Evolutionary conservation across 2,113 vertebrate genomes (phyloP), one percentile per base, ranked within the genome.

Genomic region (Clarias magur): DNA sequence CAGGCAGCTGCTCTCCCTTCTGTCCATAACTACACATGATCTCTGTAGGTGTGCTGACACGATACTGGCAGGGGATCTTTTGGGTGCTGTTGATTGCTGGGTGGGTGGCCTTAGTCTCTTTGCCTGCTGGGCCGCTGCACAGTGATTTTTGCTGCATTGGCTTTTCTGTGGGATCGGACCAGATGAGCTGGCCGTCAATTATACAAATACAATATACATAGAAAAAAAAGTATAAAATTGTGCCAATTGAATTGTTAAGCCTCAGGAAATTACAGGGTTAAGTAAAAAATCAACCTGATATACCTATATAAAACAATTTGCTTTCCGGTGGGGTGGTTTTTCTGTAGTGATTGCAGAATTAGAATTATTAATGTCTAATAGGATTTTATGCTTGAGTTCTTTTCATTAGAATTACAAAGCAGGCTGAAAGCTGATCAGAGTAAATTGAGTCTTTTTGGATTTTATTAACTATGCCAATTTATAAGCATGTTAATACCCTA

Each of bases 181-280:
- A 48, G 42, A 48, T 6, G 5, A 42, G 42, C 42, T 42, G 48
- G 48, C 48, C 7, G 48, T 48, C 48, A 48, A 48, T 48, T 48
- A 48, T 48, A 48, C 48, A 48, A 8, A 48, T 48, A 8, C 48
- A 48, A 48, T 48, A 48, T 48, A 8, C 48, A 8, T 0, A 48
- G 48, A 6, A 42, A 42, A 42, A 42, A 42, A 42, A 4, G 42
- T 42, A 42, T 42, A 42, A 42, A 48, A 48, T 48, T 48, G 48
- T 48, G 6, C 48, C 48, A 48, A 8, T 70, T 83, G 17, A 83
- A 65, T 27, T 83, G 65, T 65, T 56, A 30, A 56, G 56, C 27
- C 70, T 42, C 56, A 48, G 82, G 82, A 70, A 70, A 70, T 70
- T 56, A n/a, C 82, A 48, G 56, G 63, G 48, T 67, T 70, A 70